Evolutionary conservation across 1,140 invertebrate genomes (phyloP).

Genomic region (Lucilia sericata): DNA sequence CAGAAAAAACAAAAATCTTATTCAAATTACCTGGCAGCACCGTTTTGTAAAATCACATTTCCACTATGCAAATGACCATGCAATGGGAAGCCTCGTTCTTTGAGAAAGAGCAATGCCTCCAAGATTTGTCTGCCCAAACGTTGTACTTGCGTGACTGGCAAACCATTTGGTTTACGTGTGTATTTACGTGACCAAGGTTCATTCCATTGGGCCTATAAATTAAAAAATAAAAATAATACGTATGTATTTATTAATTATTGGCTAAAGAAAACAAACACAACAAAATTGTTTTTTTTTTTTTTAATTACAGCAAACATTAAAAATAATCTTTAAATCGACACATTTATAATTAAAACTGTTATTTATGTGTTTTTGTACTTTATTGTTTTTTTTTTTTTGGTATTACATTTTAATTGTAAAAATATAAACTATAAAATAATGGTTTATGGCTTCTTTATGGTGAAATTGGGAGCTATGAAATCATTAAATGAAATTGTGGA

Average conservation of each 20-base stretch:
- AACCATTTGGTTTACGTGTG: slow-evolving; percentile 74
- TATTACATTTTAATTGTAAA: background rate
- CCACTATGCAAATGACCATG: slow-evolving; percentile 89
- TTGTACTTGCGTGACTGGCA: slow-evolving; percentile 83
- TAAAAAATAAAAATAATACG: slow-evolving; percentile 33
- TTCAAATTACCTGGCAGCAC: slow-evolving; percentile 76
- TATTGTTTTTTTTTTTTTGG: background rate
- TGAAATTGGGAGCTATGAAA: too few relatives aligned
- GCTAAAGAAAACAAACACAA: background rate
- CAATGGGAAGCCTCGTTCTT: slow-evolving; percentile 87
- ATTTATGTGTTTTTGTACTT: too few relatives aligned
- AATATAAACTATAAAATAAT: background rate
- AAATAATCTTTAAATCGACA: background rate
- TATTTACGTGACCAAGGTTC: slow-evolving; percentile 81
- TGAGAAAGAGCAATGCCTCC: slow-evolving; percentile 87
- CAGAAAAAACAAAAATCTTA: background rate
- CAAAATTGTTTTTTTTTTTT: background rate
- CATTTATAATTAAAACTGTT: background rate
- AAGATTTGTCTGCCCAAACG: slow-evolving; percentile 88
- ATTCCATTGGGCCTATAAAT: slow-evolving; percentile 71
- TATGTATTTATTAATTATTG: slow-evolving; percentile 33
- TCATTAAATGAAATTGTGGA: too few relatives aligned
- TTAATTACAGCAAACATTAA: slow-evolving; percentile 19
- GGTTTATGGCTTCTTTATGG: background rate
- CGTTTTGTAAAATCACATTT: slow-evolving; percentile 91